Base-by-base conservation (phyloP, 37 sponge, comb jelly and placozoan species). In the Eunapius fragilis region DNA sequence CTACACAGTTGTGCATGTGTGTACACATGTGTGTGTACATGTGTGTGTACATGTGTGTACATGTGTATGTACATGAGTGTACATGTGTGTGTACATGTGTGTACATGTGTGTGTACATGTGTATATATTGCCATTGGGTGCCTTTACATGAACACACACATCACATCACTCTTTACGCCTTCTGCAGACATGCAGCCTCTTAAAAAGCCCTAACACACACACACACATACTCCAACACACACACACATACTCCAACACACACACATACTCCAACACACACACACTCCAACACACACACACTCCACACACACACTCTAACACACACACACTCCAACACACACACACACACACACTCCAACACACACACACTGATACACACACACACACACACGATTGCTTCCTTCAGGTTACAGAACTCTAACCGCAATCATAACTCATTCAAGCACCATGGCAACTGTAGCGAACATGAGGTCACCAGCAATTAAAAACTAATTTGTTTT, bases 21-120 rank as follows among this genome's bases (percentile, higher is more conserved):
- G 69, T 80, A 13, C 67, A 28, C 41, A 27, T 80, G 81, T 80
- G 41, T 47, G 81, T 50, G 41, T 80, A 7, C 41, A 67, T 80
- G 25, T 41, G 41, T 41, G 41, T 41, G 41, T 6, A 41, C 6
- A 6, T 41, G 41, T 41, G 41, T 41, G 41, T 41, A 6, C 41
- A 41, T 41, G 41, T 41, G 41, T 41, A 6, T 41, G 41, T 41
- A 6, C 41, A 41, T 9, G 41, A 9, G 41, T 41, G 41, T 41
- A 6, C 58, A 58, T 17, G 58, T 58, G 58, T 58, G 14, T 58
- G 58, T 41, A 6, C 41, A 41, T 41, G 22, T 58, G 17, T 58
- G 58, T 58, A 19, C 58, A 58, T 2, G 58, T 58, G 58, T 58
- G 14, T 58, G 58, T 58, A 19, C 58, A 58, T 58, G 58, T 19